Conservation (phyloP, 2,113 vertebrate genomes). For the Xiphorhynchus elegans region DNA sequence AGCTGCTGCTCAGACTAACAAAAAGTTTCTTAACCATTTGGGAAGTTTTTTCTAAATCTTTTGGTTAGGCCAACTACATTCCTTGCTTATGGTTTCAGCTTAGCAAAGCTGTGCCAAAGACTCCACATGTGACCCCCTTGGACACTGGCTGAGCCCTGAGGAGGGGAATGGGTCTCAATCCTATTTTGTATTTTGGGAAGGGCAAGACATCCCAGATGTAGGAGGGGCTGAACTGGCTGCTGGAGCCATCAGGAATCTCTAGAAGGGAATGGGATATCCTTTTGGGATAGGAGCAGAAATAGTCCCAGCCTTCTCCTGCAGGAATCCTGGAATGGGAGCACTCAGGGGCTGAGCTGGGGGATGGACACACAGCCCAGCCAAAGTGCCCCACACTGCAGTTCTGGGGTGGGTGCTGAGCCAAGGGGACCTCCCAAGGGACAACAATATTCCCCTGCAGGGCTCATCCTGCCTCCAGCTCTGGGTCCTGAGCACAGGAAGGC, state of each 20-base stretch:
- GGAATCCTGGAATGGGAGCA: neutral
- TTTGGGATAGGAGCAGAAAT: neutral
- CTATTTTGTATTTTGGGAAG: neutral
- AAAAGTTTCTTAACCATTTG: neutral
- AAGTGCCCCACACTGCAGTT: neutral
- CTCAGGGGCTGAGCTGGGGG: neutral
- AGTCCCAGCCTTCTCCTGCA: neutral
- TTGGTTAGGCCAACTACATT: too few species aligned
- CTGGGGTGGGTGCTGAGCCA: neutral
- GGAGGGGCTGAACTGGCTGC: neutral
- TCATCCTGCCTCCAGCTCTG: neutral
- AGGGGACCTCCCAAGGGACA: neutral
- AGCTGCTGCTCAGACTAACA: neutral
- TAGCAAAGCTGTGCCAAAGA: neutral
- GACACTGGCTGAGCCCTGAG: neutral
- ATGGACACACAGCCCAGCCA: neutral
- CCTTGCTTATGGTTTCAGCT: neutral
- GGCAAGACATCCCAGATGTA: neutral
- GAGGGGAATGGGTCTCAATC: accelerated
- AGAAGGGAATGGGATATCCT: neutral
- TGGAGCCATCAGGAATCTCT: neutral
- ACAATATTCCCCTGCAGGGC: neutral
- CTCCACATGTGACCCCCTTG: neutral
- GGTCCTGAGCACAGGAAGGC: neutral
- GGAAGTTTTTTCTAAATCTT: neutral